A percentile compares a stretch with the other conserved stretches of the same genome.
Conservation (phyloP, 2,888 invertebrate species). For the Dryobota labecula region DNA sequence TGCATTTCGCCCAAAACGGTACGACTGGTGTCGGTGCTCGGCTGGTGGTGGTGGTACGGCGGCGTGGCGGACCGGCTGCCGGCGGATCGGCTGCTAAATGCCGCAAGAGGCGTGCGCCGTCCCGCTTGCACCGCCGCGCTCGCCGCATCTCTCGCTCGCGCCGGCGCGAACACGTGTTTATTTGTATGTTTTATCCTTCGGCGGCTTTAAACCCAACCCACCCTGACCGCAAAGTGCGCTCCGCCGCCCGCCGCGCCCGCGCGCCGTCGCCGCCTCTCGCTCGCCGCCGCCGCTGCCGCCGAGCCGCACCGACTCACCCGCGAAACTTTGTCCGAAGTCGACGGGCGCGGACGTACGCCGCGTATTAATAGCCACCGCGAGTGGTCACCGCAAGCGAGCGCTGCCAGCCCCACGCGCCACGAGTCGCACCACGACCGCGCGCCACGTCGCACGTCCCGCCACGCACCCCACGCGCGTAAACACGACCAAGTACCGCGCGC, state of each 20-base stretch:
- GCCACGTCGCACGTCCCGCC: slow-evolving; percentile 77
- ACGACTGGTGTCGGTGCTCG: slow-evolving; percentile 35
- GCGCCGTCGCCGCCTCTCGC: slow-evolving; percentile 87
- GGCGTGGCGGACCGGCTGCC: slow-evolving; percentile 70
- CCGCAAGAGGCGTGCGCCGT: slow-evolving; percentile 85
- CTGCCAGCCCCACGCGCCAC: slow-evolving; percentile 72
- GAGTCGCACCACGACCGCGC: slow-evolving; percentile 79
- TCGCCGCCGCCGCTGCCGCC: slow-evolving; percentile 86
- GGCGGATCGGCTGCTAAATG: slow-evolving; percentile 87
- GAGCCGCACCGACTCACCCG: slow-evolving; percentile 85
- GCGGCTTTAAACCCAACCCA: slow-evolving; percentile 93
- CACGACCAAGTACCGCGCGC: slow-evolving; percentile 61
- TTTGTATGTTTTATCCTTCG: slow-evolving; percentile 92
- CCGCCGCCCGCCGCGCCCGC: slow-evolving; percentile 91
- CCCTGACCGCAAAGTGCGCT: slow-evolving; percentile 92
- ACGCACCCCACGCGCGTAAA: slow-evolving; percentile 73
- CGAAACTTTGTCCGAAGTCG: slow-evolving; percentile 90
- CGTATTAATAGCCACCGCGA: slow-evolving; percentile 89
- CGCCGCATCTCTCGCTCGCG: slow-evolving; percentile 89
- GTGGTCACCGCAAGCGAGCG: slow-evolving; percentile 85
- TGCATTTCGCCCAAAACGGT: neutral
- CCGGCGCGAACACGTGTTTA: slow-evolving; percentile 92
- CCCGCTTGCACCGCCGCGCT: slow-evolving; percentile 84
- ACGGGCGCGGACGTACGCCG: slow-evolving; percentile 89
- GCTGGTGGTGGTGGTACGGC: slow-evolving; percentile 45